A percentile compares a stretch with the other conserved stretches of the same genome.
phyloP scores from a whole-genome alignment of 1,140 invertebrate species.

The Ceratina calcarata region DNA sequence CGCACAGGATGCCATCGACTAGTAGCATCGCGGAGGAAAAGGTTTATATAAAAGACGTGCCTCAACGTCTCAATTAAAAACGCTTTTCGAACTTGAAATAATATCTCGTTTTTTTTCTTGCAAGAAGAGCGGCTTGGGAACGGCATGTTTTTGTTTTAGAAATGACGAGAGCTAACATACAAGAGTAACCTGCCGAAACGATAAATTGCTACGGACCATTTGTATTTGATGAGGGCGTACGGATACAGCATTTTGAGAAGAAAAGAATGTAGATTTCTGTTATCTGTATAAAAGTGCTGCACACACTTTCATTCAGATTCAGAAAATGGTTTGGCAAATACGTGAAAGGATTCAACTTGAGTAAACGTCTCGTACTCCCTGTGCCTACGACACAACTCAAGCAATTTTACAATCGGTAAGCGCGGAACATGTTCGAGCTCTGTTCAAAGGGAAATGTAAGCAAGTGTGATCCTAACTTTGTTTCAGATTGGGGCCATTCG shows the following conservation, averaged over 20 bases:
- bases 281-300: constrained; percentile 62
- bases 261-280: constrained; percentile 37
- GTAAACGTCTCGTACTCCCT: constrained; percentile 66
- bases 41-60: constrained; percentile 42
- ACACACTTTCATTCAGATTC: constrained; percentile 58
- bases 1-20: constrained; percentile 73
- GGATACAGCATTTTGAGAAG: constrained; percentile 38
- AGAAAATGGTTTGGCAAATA: constrained; percentile 7
- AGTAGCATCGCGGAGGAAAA: constrained; percentile 77
- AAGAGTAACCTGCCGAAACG: constrained; percentile 53
- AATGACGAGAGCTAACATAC: constrained; percentile 56
- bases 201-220: constrained; percentile 51
- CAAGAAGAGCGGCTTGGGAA: not conserved
- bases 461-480: not conserved
- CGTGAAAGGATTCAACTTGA: constrained; percentile 39
- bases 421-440: too few relatives aligned
- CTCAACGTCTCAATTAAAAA: too few relatives aligned
- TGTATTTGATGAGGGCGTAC: constrained; percentile 49
- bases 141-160: constrained; percentile 43
- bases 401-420: constrained; percentile 74
- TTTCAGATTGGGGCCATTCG: constrained; percentile 79
- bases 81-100: too few relatives aligned
- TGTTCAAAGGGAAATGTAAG: not conserved
- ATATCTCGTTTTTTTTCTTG: not conserved
- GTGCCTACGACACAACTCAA: constrained; percentile 65